Base-by-base conservation (phyloP, 2,797 vertebrate genomes). In the Dermochelys coriacea region DNA sequence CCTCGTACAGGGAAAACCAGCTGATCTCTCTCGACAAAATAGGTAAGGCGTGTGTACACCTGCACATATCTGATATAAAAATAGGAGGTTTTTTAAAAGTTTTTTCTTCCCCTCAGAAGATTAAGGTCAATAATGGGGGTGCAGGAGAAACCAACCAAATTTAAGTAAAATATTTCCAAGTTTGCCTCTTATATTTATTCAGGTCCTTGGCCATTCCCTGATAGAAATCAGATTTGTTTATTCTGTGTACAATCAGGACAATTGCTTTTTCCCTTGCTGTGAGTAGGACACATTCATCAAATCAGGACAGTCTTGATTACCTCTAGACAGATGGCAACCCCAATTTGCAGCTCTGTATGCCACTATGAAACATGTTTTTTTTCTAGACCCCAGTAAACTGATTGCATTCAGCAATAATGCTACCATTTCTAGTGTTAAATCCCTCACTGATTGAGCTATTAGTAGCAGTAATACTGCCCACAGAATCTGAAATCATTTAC, bases 201-300 rank as follows among this genome's bases (percentile, higher is more conserved):
- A 93, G 51, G 50, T 52, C 78, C 34, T 83, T 45, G 78, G 68
- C 16, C 50, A 2, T 82, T 94, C 23, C 16, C 34, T 94, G 47
- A 74, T 50, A 57, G 37, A 89, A 90, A 96, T 96, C 74, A 81
- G 25, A 79, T 94, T 94, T 95, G 61, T 91, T 93, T 95, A 78
- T 92, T 93, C 81, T 55, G n/a, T 74, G 45, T 80, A 75, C 75
- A 90, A 54, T 86, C 85, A 84, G 79, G 57, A 50, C 84, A 80
- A 92, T 85, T 84, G 49, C 49, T 75, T 92, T 89, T 91, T 54
- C 19, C n/a, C 45, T 85, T 90, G 37, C 37, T 57, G 52, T n/a
- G 88, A 57, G 93, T 74, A 82, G 88, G 77, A 77, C 16, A 47
- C 1, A 6, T 87, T 95, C 80, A 88, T 94, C 94, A 94, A 78